These are phyloP conservation scores for Leptinotarsa defecta DNA, from an alignment of 1,140 invertebrate genomes.

Conservation along the genomic window DNA sequence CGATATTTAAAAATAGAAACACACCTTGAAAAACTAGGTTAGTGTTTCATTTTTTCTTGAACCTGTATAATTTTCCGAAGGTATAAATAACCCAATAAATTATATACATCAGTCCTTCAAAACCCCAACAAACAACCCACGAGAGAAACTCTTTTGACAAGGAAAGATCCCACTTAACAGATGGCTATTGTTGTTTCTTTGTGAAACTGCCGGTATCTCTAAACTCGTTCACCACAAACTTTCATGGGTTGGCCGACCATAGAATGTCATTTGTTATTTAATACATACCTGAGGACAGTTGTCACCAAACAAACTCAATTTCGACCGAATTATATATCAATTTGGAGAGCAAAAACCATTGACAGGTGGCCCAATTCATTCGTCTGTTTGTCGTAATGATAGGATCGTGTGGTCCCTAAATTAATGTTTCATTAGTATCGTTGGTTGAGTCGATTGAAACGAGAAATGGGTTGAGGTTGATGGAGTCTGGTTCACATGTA, in stretches of 20 bases:
- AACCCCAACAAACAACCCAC: neutral
- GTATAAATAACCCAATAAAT: neutral
- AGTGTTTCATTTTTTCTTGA: no score
- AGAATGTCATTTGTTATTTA: constrained; percentile 4
- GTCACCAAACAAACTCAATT: constrained; percentile 17
- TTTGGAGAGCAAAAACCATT: constrained; percentile 3
- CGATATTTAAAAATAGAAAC: no score
- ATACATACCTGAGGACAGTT: constrained; percentile 9
- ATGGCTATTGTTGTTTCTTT: constrained; percentile 6
- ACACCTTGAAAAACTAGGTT: no score
- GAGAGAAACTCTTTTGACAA: neutral
- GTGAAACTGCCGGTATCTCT: neutral
- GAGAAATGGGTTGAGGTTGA: neutral
- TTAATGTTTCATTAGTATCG: constrained; percentile 3
- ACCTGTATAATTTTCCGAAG: no score
- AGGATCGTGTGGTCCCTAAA: neutral
- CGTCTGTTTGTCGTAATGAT: neutral
- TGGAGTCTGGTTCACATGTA: no score
- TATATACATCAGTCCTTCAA: neutral
- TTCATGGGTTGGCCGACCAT: neutral
- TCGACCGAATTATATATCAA: constrained; percentile 6
- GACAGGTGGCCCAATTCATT: constrained; percentile 14
- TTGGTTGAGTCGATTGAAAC: neutral
- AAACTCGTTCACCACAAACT: constrained; percentile 8
- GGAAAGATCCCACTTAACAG: neutral